Evolutionary conservation across 2,888 invertebrate species (phyloP).

Genomic region (Aporophyla lueneburgensis): DNA sequence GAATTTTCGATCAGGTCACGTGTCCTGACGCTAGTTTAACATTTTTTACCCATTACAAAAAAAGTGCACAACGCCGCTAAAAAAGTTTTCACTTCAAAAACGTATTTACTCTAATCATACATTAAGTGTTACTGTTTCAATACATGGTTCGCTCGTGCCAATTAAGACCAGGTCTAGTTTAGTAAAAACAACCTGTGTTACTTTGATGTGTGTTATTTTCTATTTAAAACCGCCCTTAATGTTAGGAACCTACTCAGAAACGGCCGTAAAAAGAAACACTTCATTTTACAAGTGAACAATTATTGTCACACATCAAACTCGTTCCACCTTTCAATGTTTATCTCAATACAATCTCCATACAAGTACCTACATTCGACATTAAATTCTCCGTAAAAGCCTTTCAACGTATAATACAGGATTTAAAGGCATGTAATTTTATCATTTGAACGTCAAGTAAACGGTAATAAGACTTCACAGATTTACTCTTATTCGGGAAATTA

Average conservation of each 20-base stretch:
- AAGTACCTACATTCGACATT: constrained; percentile 17
- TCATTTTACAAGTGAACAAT: constrained; percentile 40
- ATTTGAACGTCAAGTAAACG: constrained; percentile 54
- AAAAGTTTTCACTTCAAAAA: no score
- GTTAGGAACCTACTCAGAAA: constrained; percentile 9
- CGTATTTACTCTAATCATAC: no score
- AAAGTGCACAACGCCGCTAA: no score
- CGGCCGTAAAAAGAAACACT: constrained; percentile 14
- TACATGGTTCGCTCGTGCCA: background rate
- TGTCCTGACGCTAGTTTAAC: no score
- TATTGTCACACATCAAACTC: constrained; percentile 38
- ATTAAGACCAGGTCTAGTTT: background rate
- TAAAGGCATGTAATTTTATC: constrained; percentile 56
- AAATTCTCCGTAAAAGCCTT: constrained; percentile 56
- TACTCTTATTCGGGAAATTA: constrained; percentile 36
- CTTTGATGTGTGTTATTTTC: no score
- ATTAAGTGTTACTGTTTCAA: background rate
- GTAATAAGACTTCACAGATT: constrained; percentile 52
- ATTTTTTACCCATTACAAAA: no score
- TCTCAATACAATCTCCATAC: constrained; percentile 12
- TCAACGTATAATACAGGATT: constrained; percentile 44
- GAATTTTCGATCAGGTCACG: no score
- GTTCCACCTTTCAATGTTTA: constrained; percentile 1
- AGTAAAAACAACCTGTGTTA: background rate
- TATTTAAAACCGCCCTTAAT: constrained; percentile 18